phyloP scores from a whole-genome alignment of 2,113 vertebrate genomes.

The Ctenomys sociabilis region DNA sequence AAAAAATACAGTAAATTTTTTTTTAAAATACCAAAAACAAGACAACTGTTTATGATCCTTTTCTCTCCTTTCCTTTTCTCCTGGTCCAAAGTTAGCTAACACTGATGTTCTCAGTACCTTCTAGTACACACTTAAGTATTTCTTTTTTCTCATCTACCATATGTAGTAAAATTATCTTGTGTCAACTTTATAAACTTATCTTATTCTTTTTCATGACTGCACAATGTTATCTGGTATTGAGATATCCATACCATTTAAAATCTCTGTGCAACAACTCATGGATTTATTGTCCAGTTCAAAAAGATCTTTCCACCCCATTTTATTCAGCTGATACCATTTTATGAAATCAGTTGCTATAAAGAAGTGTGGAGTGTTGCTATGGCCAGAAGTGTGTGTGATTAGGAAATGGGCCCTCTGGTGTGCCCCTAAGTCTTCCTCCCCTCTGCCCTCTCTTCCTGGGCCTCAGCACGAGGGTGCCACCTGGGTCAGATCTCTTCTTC shows the following conservation, averaged over 20 bases:
- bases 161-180: not conserved
- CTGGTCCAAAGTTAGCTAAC: not conserved
- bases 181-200: not conserved
- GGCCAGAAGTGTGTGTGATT: not conserved
- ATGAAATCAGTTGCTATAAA: not conserved
- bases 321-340: not conserved
- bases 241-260: not conserved
- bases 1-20: no score
- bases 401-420: not conserved
- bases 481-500: not conserved
- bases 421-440: not conserved
- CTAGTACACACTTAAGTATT: not conserved
- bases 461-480: not conserved
- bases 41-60: not conserved
- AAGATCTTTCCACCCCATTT: not conserved
- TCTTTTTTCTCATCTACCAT: not conserved
- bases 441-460: not conserved
- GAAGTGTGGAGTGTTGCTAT: not conserved
- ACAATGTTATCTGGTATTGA: not conserved
- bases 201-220: not conserved
- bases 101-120: not conserved
- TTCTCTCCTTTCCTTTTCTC: not conserved
- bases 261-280: not conserved
- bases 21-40: no score
- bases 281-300: not conserved